phyloP scores from a whole-genome alignment of 2,797 vertebrate genomes.

The Gephyroberyx darwinii region DNA sequence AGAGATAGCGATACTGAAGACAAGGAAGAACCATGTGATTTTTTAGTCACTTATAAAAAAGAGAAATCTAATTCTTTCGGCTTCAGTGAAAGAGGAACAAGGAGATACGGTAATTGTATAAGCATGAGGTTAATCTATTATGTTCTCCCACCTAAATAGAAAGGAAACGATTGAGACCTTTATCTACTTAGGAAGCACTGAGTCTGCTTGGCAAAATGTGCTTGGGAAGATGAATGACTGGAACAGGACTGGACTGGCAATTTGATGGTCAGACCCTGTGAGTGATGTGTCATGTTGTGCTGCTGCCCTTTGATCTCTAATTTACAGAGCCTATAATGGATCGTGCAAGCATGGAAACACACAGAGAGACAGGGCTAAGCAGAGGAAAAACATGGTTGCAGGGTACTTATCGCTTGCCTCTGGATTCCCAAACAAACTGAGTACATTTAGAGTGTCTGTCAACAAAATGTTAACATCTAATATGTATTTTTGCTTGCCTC shows the following conservation, averaged over 20 bases:
- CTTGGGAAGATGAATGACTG: constrained; percentile 54
- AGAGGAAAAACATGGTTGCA: background rate
- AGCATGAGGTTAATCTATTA: constrained; percentile 63
- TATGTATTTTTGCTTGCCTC: background rate
- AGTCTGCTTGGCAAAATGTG: constrained; percentile 26
- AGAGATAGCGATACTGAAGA: constrained; percentile 1
- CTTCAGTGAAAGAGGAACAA: constrained; percentile 31
- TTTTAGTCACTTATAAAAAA: constrained; percentile 25
- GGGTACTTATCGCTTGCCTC: background rate
- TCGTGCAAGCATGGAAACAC: constrained; percentile 16
- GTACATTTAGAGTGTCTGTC: background rate
- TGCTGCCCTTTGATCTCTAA: constrained; percentile 50
- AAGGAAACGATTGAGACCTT: constrained; percentile 47
- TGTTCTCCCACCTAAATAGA: constrained; percentile 43
- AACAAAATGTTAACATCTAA: background rate
- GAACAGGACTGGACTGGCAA: constrained; percentile 32
- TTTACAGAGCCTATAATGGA: constrained; percentile 54
- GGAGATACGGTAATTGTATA: constrained; percentile 48
- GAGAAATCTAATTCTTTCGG: constrained; percentile 51
- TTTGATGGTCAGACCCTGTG: constrained; percentile 59
- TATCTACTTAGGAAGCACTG: constrained; percentile 42
- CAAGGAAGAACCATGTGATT: constrained; percentile 24
- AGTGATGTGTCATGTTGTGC: constrained; percentile 60
- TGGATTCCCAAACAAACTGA: background rate
- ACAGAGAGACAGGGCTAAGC: constrained; percentile 7